phyloP scores from a whole-genome alignment of 2,888 invertebrate genomes.

The Strigamia maritima region DNA sequence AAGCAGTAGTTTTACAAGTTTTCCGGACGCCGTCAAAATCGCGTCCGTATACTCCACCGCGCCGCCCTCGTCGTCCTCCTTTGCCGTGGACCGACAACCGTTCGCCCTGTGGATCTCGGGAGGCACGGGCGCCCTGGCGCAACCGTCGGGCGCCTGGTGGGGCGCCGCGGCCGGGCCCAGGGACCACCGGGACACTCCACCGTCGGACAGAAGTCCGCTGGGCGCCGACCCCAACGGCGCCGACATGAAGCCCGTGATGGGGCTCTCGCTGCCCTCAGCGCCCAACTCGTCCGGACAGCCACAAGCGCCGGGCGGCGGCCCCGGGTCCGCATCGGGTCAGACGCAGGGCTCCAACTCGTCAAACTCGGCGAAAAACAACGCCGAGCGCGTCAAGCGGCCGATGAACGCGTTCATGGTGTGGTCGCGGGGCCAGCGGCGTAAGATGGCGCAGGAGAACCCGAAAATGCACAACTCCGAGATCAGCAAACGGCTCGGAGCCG shows the following conservation, averaged over 20 bases:
- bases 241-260: background rate
- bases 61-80: too few species aligned
- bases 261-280: conserved; percentile 38
- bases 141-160: conserved; percentile 43
- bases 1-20: too few species aligned
- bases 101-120: background rate
- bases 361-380: conserved; percentile 96
- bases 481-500: conserved; percentile 83
- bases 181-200: conserved; percentile 39
- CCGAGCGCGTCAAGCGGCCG: conserved; percentile 88
- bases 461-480: conserved; percentile 97
- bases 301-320: conserved; percentile 53
- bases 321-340: conserved; percentile 52
- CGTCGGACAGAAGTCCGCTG: conserved; percentile 47
- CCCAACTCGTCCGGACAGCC: conserved; percentile 52
- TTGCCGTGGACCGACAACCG: too few species aligned
- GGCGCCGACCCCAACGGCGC: too few species aligned
- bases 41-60: too few species aligned
- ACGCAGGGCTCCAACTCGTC: too few species aligned
- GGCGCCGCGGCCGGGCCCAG: conserved; percentile 41
- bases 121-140: background rate
- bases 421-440: conserved; percentile 85
- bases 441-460: conserved; percentile 90
- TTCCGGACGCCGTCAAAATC: too few species aligned
- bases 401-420: conserved; percentile 99